phyloP scores from a whole-genome alignment of 2,797 vertebrate genomes.

The Lycodopsis pacificus region DNA sequence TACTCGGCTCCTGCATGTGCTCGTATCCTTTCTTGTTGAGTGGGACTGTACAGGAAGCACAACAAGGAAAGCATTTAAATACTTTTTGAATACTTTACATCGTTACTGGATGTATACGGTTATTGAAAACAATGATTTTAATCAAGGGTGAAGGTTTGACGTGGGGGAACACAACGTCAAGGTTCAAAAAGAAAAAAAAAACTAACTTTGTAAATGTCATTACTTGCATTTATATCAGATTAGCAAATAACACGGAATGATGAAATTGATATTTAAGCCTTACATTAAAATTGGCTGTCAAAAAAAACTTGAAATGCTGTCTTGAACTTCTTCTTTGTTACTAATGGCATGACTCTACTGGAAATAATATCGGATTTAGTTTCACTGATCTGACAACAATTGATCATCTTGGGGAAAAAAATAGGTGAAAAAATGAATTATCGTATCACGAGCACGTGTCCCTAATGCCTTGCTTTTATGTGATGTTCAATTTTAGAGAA shows the following conservation, averaged over 20 bases:
- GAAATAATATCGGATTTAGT: no score
- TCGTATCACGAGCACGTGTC: neutral
- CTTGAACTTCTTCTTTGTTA: neutral
- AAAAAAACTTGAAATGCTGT: neutral
- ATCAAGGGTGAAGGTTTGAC: neutral
- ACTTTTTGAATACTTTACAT: neutral
- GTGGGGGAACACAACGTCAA: neutral
- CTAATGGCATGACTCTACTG: neutral
- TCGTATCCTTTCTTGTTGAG: neutral
- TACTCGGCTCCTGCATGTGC: neutral
- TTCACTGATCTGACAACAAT: neutral
- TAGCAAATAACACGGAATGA: neutral
- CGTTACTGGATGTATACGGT: neutral
- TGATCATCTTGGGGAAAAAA: neutral
- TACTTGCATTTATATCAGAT: neutral
- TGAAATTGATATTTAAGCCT: neutral
- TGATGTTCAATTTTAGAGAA: constrained; percentile 1
- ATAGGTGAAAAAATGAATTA: neutral
- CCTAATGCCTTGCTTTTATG: no score
- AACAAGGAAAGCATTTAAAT: neutral
- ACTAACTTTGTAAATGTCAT: neutral
- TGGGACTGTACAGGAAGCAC: neutral
- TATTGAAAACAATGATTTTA: neutral
- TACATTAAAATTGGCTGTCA: neutral
- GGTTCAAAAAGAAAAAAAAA: neutral